These are phyloP conservation scores for Odiellus spinosus DNA, from an alignment of 2,888 invertebrate genomes.

Conservation along the genomic window DNA sequence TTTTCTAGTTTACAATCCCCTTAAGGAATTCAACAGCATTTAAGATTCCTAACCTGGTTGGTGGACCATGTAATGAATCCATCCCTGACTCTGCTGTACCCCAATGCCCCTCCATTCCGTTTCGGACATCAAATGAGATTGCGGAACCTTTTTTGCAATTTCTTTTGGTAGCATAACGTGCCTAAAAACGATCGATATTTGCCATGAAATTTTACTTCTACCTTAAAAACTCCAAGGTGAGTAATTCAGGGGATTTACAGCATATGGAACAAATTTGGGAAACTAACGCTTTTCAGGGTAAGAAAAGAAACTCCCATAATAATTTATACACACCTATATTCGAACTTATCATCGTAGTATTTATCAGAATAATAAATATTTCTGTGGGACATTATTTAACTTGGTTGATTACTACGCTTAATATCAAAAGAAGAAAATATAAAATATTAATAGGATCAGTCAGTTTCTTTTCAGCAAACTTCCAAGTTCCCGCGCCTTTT, in stretches of 20 bases:
- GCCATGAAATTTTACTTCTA: no score
- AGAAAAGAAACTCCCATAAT: no score
- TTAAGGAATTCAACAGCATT: no score
- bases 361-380: constrained; percentile 86
- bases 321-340: constrained; percentile 72
- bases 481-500: no score
- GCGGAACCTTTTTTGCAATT: constrained; percentile 72
- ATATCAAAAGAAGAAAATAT: no score
- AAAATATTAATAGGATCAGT: no score
- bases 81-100: constrained; percentile 88
- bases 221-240: no score
- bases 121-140: constrained; percentile 83
- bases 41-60: constrained; percentile 66
- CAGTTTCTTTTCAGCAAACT: no score
- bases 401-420: neutral
- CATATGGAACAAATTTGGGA: no score
- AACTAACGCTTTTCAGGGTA: no score
- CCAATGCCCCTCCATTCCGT: constrained; percentile 86
- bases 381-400: constrained; percentile 37
- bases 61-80: constrained; percentile 95
- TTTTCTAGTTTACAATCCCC: no score
- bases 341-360: constrained; percentile 76
- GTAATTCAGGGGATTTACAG: no score
- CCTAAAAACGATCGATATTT: constrained; percentile 37
- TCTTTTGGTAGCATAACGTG: constrained; percentile 91